A percentile compares a stretch with the other conserved stretches of the same genome.
phyloP scores from a whole-genome alignment of 2,888 invertebrate species.

The Caenorhabditis sp. region DNA sequence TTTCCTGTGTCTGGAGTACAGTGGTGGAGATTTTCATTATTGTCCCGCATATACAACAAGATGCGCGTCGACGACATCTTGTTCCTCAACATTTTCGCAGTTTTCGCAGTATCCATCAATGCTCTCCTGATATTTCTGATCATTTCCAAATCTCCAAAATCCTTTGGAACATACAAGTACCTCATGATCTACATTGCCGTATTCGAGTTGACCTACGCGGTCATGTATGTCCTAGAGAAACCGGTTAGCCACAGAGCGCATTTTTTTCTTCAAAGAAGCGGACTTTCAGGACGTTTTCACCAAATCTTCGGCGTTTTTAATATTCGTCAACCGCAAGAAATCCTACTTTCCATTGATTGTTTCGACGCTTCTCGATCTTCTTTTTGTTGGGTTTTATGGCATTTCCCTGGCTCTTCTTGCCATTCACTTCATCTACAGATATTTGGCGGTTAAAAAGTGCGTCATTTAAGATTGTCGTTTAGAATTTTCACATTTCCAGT shows the following conservation, averaged over 20 bases:
- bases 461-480: background rate
- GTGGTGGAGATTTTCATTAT: too few species aligned
- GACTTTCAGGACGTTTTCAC: slow-evolving; percentile 16
- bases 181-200: slow-evolving; percentile 31
- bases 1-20: too few species aligned
- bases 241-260: background rate
- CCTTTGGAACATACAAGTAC: slow-evolving; percentile 29
- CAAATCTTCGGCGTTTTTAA: slow-evolving; percentile 14
- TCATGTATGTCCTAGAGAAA: slow-evolving; percentile 15
- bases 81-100: background rate
- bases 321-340: background rate
- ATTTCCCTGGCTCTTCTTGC: slow-evolving; percentile 18
- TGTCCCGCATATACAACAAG: background rate
- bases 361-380: slow-evolving; percentile 1
- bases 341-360: background rate
- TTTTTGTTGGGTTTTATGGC: slow-evolving; percentile 1
- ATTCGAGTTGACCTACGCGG: slow-evolving; percentile 31
- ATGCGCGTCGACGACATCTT: background rate
- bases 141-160: slow-evolving; percentile 42
- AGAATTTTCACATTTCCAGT: slow-evolving; percentile 2
- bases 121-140: slow-evolving; percentile 19
- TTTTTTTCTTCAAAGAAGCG: background rate
- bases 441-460: background rate
- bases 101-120: slow-evolving; percentile 15
- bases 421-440: slow-evolving; percentile 26